A percentile compares a stretch with the other conserved stretches of the same genome.
These are phyloP conservation scores for Ctenomys sociabilis DNA, from an alignment of 2,113 vertebrate species.

Conservation along the genomic window DNA sequence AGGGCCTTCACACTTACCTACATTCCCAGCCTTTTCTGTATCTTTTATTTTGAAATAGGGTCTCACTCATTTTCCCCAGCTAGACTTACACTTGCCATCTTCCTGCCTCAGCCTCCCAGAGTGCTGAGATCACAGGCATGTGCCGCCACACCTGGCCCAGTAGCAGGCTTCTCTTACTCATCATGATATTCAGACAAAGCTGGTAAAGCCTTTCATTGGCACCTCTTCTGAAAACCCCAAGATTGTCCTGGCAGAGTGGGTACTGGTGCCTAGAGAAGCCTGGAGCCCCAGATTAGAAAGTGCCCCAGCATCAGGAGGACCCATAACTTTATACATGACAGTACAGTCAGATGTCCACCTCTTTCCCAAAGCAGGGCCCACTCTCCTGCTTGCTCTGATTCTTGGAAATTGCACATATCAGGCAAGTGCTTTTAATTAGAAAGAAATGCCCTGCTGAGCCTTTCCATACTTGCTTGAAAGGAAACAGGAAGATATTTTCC, in stretches of 20 bases:
- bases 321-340: rapidly evolving
- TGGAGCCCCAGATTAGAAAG: neutral
- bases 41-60: neutral
- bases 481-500: neutral
- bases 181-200: neutral
- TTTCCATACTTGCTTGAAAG: neutral
- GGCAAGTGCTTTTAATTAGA: neutral
- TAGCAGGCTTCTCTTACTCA: neutral
- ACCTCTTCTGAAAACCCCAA: neutral
- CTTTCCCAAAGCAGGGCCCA: neutral
- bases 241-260: neutral
- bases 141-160: neutral
- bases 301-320: neutral
- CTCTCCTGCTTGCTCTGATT: neutral
- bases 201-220: neutral
- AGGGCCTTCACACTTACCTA: neutral
- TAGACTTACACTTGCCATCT: neutral
- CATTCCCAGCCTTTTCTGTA: neutral
- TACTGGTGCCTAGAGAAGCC: neutral
- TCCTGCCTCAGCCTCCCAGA: neutral
- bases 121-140: neutral
- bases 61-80: neutral
- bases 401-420: neutral
- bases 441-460: neutral
- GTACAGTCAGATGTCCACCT: too few species aligned